A percentile compares a stretch with the other conserved stretches of the same genome.
These are phyloP conservation scores for Rhadinocentrus ornatus DNA, from an alignment of 2,797 vertebrate species.

Conservation along the genomic window DNA sequence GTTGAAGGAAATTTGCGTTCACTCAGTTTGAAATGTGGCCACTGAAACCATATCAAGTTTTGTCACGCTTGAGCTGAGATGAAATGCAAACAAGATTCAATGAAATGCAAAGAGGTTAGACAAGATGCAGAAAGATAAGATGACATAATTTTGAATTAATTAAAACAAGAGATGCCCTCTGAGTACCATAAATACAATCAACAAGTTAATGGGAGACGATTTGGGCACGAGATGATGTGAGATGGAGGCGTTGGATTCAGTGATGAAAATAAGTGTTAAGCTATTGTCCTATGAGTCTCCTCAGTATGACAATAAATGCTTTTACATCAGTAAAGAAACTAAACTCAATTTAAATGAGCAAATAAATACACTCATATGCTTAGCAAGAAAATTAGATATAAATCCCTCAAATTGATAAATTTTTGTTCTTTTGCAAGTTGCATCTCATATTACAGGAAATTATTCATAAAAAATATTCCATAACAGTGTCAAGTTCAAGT, in stretches of 20 bases:
- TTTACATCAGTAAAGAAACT: too few relatives aligned
- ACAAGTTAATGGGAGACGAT: not conserved
- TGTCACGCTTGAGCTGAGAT: not conserved
- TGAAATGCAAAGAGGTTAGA: not conserved
- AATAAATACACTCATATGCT: too few relatives aligned
- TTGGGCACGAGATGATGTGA: not conserved
- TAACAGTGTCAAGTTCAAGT: too few relatives aligned
- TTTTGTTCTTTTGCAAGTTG: too few relatives aligned
- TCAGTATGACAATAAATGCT: not conserved
- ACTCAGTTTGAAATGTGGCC: not conserved
- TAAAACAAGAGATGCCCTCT: not conserved
- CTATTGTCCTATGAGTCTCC: not conserved
- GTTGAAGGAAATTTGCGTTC: constrained; percentile 2
- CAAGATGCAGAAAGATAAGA: not conserved
- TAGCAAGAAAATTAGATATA: too few relatives aligned
- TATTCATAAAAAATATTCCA: too few relatives aligned
- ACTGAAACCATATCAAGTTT: too few relatives aligned
- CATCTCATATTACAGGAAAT: too few relatives aligned
- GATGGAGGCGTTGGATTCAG: not conserved
- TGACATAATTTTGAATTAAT: not conserved
- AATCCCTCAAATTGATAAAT: too few relatives aligned
- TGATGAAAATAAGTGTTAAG: not conserved
- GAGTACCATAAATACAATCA: not conserved
- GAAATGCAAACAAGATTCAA: not conserved
- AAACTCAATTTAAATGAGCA: too few relatives aligned